Base-by-base conservation (phyloP, 2,113 vertebrate genomes). In the Gnathonemus longibarbis region DNA sequence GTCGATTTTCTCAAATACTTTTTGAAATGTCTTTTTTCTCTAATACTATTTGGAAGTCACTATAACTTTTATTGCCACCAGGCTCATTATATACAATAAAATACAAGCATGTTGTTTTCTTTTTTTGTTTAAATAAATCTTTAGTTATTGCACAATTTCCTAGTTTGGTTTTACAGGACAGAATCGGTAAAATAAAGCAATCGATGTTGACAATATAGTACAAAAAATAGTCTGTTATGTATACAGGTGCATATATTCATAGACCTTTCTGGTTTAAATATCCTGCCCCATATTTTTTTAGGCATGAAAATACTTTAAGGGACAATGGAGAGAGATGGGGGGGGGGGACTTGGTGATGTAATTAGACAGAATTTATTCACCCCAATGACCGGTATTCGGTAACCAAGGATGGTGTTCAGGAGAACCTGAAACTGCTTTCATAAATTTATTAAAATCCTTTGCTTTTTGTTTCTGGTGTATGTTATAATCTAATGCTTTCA, bases 61-160 rank as follows among this genome's bases (percentile, higher is more conserved):
- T 87, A 56, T 87, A 87, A 31, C 62, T 91, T 15, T 89, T 89
- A 66, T 88, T 90, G 85, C 58, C 70, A 88, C n/a, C 24, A n/a
- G 56, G 27, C 66, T 66, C 50, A 83, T 83, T 49, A 87, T 35
- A 89, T 62, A 39, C 90, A 83, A 66, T 89, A 89, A 88, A 84
- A 46, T 46, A 88, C 58, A 70, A 46, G 58, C 11, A 39, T 74
- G 58, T 74, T 88, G 53, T 42, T 88, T 24, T 74, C 35, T 84
- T 24, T 84, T 42, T 84, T 62, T 70, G 27, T 70, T 70, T 74
- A 62, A 42, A 27, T 70, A 70, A 46, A 88, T 88, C 24, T 77
- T 10, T 35, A 50, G 21, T 90, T 90, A 90, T 90, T 90, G 85
- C 89, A 90, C 89, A 90, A 77, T 42, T 90, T 88, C 39, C 48